Evolutionary conservation across 30 jellyfish, hydroid and myxozoan genomes (phyloP), one percentile per base, ranked within the genome.

Genomic region (Mastigias papua): DNA sequence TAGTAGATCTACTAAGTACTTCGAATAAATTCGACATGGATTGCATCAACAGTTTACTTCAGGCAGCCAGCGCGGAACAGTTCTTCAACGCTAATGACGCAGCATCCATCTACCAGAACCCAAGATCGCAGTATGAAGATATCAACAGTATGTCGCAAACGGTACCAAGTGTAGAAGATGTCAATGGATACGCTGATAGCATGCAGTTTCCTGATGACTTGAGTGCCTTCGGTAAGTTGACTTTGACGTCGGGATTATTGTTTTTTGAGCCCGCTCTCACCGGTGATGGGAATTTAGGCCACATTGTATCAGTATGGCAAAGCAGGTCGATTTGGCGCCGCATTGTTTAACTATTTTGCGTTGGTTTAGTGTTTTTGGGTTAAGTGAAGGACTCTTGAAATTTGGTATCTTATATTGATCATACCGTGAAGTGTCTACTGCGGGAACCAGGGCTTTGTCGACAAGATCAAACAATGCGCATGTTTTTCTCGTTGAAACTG

Each of bases 21-120:
- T 49, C 83, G 82, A 60, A 73, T 63, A 73, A 63, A 66, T 35
- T 60, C 83, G 73, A 28, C 79, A 87, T 87, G 96, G 96, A 87
- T 35, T 87, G 89, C 74, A 68, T 94, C 82, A 97, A 94, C 86
- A 89, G 96, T 81, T 89, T 89, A 67, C 95, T 94, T 48, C 97
- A 89, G 80, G 95, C 99, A 60, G 99, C 99, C 73, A 84, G 97
- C 58, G 96, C 91, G 76, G 97, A 94, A 62, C 97, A 94, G 77
- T 89, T 94, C 89, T 73, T 94, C 79, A 97, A 94, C 88, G 84
- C 87, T 82, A 91, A 94, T 33, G 91, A 84, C 86, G 89, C 95
- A 35, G 89, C 54, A 16, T 62, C 81, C 62, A n/a, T 94, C 23
- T 62, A 75, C 90, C 97, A 90, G 31, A 82, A 69, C 62, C 34